Evolutionary conservation across 2,113 vertebrate genomes (phyloP).

Genomic region (Gila orcuttii): DNA sequence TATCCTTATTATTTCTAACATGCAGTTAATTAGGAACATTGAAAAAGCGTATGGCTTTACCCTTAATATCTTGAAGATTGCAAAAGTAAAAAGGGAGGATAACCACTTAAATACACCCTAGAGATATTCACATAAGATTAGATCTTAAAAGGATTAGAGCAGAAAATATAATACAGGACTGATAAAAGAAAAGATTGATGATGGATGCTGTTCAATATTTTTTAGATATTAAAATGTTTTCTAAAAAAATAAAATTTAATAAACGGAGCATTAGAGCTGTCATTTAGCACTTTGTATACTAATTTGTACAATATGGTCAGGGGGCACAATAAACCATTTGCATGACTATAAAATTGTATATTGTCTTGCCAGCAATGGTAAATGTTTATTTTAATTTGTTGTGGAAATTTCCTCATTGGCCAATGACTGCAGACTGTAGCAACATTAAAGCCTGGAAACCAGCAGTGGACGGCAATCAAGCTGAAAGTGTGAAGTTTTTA

Average conservation of each 20-base stretch:
- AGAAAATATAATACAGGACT: no score
- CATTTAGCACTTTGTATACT: not conserved
- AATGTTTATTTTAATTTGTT: conserved; percentile 27
- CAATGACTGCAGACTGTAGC: not conserved
- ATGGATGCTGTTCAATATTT: not conserved
- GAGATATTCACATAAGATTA: no score
- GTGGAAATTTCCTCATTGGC: conserved; percentile 51
- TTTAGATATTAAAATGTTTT: not conserved
- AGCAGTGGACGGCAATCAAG: not conserved
- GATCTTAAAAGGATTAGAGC: no score
- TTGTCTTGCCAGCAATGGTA: conserved; percentile 36
- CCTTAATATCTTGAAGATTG: no score
- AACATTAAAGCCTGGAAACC: not conserved
- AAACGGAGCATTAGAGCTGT: not conserved
- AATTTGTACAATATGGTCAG: not conserved
- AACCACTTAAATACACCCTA: no score
- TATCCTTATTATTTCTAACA: not conserved
- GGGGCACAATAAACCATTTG: not conserved
- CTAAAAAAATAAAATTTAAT: not conserved
- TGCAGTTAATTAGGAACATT: conserved; percentile 7
- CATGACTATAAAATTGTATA: conserved; percentile 18
- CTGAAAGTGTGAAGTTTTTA: not conserved
- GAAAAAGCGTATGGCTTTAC: not conserved
- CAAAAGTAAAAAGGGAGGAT: no score
- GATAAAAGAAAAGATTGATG: not conserved